phyloP scores from a whole-genome alignment of 2,888 invertebrate genomes.

The Agrotis exclamationis region DNA sequence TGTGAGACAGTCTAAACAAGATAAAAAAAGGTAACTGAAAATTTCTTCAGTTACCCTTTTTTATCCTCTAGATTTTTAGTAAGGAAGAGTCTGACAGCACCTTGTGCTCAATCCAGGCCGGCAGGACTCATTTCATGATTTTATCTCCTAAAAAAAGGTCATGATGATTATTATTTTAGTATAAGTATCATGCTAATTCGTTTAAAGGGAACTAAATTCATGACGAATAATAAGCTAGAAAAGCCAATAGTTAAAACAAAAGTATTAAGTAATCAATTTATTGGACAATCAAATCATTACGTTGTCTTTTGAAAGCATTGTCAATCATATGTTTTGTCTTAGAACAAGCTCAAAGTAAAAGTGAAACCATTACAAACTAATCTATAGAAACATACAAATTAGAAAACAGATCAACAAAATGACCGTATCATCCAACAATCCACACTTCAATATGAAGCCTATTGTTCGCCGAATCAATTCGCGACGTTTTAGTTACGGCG shows the following conservation, averaged over 20 bases:
- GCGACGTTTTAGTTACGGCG: constrained; percentile 44
- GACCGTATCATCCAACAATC: neutral
- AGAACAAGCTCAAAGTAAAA: constrained; percentile 1
- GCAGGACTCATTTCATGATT: too few species aligned
- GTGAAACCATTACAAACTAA: neutral
- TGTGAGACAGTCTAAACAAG: too few species aligned
- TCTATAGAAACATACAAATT: constrained; percentile 1
- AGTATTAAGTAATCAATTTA: neutral
- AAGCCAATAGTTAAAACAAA: neutral
- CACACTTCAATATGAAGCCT: constrained; percentile 11
- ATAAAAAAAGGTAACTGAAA: too few species aligned
- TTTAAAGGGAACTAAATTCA: neutral
- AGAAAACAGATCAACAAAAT: constrained; percentile 18
- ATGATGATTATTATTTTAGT: too few species aligned
- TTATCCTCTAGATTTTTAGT: too few species aligned
- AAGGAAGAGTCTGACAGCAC: too few species aligned
- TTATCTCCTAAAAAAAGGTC: too few species aligned
- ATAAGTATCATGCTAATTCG: too few species aligned
- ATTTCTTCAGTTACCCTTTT: too few species aligned
- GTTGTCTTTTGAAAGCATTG: neutral
- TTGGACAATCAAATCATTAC: neutral
- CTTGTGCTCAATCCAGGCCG: too few species aligned
- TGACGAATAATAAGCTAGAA: too few species aligned
- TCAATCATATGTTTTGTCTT: neutral
- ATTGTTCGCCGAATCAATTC: constrained; percentile 39